A percentile compares a stretch with the other conserved stretches of the same genome.
Evolutionary conservation across 2,797 vertebrate species (phyloP).

Genomic region (Chloroceryle amazona): DNA sequence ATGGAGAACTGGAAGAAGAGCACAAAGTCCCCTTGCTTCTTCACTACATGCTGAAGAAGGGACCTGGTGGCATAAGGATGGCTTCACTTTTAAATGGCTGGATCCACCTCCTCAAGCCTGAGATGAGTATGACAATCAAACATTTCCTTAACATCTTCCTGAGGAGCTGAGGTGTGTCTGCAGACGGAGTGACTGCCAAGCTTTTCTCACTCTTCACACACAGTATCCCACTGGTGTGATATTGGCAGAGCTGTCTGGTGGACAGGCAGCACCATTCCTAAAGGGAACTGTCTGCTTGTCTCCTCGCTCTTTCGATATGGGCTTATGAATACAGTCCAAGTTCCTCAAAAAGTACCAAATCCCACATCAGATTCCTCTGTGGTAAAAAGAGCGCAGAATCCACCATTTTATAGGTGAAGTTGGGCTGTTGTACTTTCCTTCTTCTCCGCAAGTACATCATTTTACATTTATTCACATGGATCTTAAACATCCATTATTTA

Average conservation of each 20-base stretch:
- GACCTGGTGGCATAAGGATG: not conserved
- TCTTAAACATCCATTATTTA: not conserved
- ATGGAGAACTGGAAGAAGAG: not conserved
- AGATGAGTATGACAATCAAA: not conserved
- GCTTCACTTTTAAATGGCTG: not conserved
- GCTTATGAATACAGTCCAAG: not conserved
- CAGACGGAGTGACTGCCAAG: not conserved
- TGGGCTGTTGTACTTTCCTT: not conserved
- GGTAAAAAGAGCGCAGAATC: not conserved
- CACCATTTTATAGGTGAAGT: not conserved
- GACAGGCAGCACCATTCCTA: not conserved
- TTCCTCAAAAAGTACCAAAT: not conserved
- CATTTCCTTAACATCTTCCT: not conserved
- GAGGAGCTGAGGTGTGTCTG: not conserved
- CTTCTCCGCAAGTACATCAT: not conserved
- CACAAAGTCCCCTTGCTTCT: not conserved
- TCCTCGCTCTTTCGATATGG: not conserved
- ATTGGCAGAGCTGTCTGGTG: not conserved
- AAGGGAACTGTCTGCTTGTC: fast-evolving
- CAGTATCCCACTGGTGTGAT: not conserved
- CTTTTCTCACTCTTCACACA: not conserved
- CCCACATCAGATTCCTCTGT: not conserved
- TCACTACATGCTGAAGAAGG: not conserved
- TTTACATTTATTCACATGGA: not conserved
- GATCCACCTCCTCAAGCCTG: not conserved